Evolutionary conservation across 2,797 vertebrate species (phyloP), one percentile per base, ranked within the genome.

Genomic region (Lutjanus argentimaculatus): DNA sequence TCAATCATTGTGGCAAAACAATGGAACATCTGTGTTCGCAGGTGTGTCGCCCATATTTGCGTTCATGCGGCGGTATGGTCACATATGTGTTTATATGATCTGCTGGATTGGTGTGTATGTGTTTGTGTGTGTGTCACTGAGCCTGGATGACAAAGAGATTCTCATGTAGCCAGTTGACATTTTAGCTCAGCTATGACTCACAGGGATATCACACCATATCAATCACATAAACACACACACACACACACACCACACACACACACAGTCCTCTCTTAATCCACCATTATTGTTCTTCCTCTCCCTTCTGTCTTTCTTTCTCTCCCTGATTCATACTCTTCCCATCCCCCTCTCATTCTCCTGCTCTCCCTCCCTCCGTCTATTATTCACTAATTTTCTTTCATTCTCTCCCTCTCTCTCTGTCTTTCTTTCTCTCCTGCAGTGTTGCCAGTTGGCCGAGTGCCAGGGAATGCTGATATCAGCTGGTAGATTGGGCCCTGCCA

Each of bases 401-500:
- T 93, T 93, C 92, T 90, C 92, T 88, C 89, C 21, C 87, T 83
- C 82, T 89, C 91, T 88, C 86, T 83, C 82, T 89, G 90, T 88
- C 86, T 91, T 76, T 90, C 91, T 89, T 86, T 93, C 92, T 89
- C 93, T 93, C 93, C 92, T 93, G 95, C 95, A 80, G 93, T 90
- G 94, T 90, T 95, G 96, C 95, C 95, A 96, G 93, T 95, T 96
- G 96, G 96, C 95, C 64, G 72, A n/a, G 78, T 94, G 95, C 96
- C 96, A 96, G 94, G 94, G 96, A 96, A 96, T 96, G 96, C 95
- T 96, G 95, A 95, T 96, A 96, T 96, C 96, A 96, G 96, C 96
- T 96, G 96, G 95, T 96, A 94, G 95, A 96, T 93, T 94, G 93
- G 95, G 95, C 93, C 94, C 94, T 96, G 95, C 95, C 95, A 96